Conservation (phyloP, 2,797 vertebrate genomes). For the Pampus argenteus region DNA sequence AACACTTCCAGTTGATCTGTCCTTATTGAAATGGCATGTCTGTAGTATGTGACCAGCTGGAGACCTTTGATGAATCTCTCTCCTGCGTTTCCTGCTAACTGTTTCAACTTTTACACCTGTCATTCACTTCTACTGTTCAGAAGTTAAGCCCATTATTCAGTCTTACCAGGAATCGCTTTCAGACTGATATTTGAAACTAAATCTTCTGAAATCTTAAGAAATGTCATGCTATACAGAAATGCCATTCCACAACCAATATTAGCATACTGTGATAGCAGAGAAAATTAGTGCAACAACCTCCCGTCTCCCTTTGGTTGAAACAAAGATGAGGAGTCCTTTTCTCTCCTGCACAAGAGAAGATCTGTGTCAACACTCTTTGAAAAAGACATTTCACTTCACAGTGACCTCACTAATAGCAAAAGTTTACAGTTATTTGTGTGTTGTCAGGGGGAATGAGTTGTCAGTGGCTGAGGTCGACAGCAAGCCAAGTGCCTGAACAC, state of each 20-base stretch:
- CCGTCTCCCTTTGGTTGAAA: conserved; percentile 9
- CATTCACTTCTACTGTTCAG: not conserved
- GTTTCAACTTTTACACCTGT: not conserved
- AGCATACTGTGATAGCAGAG: conserved; percentile 4
- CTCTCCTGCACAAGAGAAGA: conserved; percentile 25
- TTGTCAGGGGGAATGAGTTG: conserved; percentile 70
- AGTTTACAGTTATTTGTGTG: conserved; percentile 78
- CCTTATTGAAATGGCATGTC: not conserved
- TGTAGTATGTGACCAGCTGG: too few species aligned
- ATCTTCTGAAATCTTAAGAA: not conserved
- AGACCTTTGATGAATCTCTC: too few species aligned
- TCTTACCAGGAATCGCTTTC: too few species aligned
- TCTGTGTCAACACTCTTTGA: conserved; percentile 47
- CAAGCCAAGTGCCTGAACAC: conserved; percentile 56
- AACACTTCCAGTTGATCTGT: too few species aligned
- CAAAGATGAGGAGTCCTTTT: conserved; percentile 1
- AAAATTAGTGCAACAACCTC: not conserved
- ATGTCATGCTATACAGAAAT: conserved; percentile 4
- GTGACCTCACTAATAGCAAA: conserved; percentile 73
- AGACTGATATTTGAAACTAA: not conserved
- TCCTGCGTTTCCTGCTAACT: too few species aligned
- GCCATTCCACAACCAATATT: not conserved
- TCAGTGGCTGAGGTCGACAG: conserved; percentile 63
- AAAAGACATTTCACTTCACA: conserved; percentile 64
- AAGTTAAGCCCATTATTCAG: not conserved